Conservation (phyloP, 2,113 vertebrate species). For the Sinocyclocheilus maitianheensis region DNA sequence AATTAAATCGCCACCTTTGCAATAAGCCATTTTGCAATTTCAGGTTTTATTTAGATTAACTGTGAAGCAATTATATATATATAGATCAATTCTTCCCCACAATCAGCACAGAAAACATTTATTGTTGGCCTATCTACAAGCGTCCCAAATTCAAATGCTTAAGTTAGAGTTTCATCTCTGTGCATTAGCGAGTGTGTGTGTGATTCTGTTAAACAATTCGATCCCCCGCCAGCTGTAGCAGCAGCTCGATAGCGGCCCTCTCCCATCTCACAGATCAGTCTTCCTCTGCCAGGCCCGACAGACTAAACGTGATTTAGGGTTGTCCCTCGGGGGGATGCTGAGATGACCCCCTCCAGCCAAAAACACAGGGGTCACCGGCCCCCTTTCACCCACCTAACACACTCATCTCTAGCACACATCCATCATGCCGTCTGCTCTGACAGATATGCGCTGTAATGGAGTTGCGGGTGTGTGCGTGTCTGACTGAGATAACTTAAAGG, state of each 20-base stretch:
- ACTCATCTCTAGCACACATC: slow-evolving; percentile 60
- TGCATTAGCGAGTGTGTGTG: slow-evolving; percentile 21
- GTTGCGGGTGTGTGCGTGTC: slow-evolving; percentile 55
- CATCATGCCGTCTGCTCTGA: slow-evolving; percentile 70
- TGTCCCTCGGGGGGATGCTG: slow-evolving; percentile 59
- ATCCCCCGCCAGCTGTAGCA: slow-evolving; percentile 43
- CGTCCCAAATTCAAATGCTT: not conserved
- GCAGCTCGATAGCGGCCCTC: slow-evolving; percentile 58
- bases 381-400: slow-evolving; percentile 55
- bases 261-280: slow-evolving; percentile 81
- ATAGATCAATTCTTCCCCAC: not conserved
- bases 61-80: not conserved
- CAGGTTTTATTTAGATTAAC: not conserved
- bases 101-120: not conserved
- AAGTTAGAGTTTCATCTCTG: slow-evolving; percentile 9
- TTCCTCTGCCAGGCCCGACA: slow-evolving; percentile 66
- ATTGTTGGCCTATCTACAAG: not conserved
- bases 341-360: slow-evolving; percentile 59
- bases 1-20: not conserved
- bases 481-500: slow-evolving; percentile 65
- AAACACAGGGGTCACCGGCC: slow-evolving; percentile 63
- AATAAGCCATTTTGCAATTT: not conserved
- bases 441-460: slow-evolving; percentile 75
- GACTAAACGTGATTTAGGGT: slow-evolving; percentile 75
- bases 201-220: slow-evolving; percentile 75